phyloP scores from a whole-genome alignment of 2,113 vertebrate genomes.

The Seriola rivoliana region DNA sequence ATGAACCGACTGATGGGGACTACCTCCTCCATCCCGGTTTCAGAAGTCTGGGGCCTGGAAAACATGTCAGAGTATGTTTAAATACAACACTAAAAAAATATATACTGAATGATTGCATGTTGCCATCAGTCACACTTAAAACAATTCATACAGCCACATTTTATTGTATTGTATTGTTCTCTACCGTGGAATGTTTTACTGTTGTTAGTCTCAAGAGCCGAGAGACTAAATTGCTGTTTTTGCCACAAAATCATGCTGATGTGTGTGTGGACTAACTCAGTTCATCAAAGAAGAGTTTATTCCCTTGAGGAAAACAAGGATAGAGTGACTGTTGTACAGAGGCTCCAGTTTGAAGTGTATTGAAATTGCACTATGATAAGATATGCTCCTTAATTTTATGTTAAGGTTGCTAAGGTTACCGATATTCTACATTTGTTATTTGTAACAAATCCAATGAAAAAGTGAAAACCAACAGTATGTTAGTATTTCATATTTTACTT shows the following conservation, averaged over 20 bases:
- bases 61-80: background rate
- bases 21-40: constrained; percentile 37
- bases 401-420: background rate
- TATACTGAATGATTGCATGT: constrained; percentile 47
- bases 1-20: constrained; percentile 16
- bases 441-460: background rate
- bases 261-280: background rate
- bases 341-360: background rate
- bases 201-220: constrained; percentile 10
- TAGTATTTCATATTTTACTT: background rate
- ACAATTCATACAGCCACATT: constrained; percentile 4
- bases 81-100: background rate
- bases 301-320: constrained; percentile 4
- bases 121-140: constrained; percentile 26
- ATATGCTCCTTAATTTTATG: background rate
- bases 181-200: constrained; percentile 39
- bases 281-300: background rate
- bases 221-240: constrained; percentile 30
- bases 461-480: background rate
- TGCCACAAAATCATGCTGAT: constrained; percentile 27
- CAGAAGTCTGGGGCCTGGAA: background rate
- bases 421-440: background rate
- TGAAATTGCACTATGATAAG: constrained; percentile 10
- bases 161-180: constrained; percentile 37
- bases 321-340: background rate